A percentile compares a stretch with the other conserved stretches of the same genome.
These are phyloP conservation scores for Arvicanthis niloticus DNA, from an alignment of 2,113 vertebrate genomes.

Conservation along the genomic window DNA sequence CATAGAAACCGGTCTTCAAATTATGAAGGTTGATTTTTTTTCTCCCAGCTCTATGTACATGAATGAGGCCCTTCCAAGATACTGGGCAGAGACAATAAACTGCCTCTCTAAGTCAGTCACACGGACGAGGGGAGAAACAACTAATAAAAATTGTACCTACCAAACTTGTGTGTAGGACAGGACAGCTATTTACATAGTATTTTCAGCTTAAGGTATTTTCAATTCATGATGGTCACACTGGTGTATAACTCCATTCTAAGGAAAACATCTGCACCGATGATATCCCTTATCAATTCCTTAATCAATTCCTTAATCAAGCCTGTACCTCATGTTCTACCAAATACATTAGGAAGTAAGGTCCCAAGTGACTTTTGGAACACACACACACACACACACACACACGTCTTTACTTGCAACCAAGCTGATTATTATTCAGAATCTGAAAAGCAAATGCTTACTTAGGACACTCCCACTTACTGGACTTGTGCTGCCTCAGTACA, in stretches of 20 bases:
- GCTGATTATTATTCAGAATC: slow-evolving; percentile 54
- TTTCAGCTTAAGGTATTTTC: not conserved
- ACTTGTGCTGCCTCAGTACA: not conserved
- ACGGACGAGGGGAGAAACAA: not conserved
- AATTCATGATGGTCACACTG: not conserved
- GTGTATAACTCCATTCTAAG: not conserved
- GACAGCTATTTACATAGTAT: accelerated
- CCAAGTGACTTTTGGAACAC: not conserved
- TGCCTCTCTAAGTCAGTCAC: not conserved
- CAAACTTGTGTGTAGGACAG: not conserved
- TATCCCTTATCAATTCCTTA: not conserved
- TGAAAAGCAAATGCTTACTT: slow-evolving; percentile 45
- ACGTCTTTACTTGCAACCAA: slow-evolving; percentile 23
- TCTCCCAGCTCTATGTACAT: not conserved
- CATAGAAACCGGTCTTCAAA: not conserved
- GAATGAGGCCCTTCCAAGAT: not conserved
- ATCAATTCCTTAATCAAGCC: not conserved
- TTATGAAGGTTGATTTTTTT: not conserved
- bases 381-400: not conserved
- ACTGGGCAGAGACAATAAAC: not conserved
- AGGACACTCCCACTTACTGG: not conserved
- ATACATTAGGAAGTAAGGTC: not conserved
- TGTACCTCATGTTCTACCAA: not conserved
- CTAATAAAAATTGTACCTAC: too few species aligned
- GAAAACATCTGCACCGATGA: not conserved